Percentiles rank a stretch among this genome's conserved stretches.
phyloP scores from a whole-genome alignment of 2,113 vertebrate genomes.

The Tichodroma muraria region DNA sequence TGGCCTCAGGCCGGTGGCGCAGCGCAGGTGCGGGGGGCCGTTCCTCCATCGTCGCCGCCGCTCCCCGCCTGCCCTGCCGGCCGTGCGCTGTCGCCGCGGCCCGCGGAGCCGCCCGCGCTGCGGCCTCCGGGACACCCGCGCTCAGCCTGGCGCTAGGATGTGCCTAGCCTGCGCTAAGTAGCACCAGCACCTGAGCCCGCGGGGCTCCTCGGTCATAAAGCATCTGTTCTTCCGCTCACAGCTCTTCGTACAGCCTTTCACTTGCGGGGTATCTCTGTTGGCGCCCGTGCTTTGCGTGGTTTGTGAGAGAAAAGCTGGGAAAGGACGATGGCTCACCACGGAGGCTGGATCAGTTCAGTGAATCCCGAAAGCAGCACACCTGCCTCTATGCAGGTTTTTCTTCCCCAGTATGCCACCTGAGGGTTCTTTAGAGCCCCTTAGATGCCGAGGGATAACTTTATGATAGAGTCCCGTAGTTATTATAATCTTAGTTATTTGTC shows the following conservation, averaged over 20 bases:
- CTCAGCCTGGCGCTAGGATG: background rate
- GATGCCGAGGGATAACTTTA: background rate
- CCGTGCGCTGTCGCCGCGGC: too few relatives aligned
- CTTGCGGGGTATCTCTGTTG: background rate
- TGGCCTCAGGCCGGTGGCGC: fast-evolving
- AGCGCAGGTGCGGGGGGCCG: background rate
- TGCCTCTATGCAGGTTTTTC: background rate
- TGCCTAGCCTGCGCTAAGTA: too few relatives aligned
- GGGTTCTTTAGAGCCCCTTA: background rate
- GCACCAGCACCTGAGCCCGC: too few relatives aligned
- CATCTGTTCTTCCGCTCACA: background rate
- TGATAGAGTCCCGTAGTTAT: background rate
- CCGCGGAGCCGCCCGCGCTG: too few relatives aligned
- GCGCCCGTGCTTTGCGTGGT: background rate
- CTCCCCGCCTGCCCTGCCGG: too few relatives aligned
- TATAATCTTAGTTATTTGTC: background rate
- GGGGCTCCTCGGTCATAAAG: background rate
- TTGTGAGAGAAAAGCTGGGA: background rate
- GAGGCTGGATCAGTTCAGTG: background rate
- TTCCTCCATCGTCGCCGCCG: too few relatives aligned
- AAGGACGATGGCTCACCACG: background rate
- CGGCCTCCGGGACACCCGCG: background rate
- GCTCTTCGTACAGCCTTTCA: background rate
- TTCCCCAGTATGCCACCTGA: background rate
- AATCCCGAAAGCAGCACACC: background rate